phyloP scores from a whole-genome alignment of 2,797 vertebrate species.

The Acanthis flammea region DNA sequence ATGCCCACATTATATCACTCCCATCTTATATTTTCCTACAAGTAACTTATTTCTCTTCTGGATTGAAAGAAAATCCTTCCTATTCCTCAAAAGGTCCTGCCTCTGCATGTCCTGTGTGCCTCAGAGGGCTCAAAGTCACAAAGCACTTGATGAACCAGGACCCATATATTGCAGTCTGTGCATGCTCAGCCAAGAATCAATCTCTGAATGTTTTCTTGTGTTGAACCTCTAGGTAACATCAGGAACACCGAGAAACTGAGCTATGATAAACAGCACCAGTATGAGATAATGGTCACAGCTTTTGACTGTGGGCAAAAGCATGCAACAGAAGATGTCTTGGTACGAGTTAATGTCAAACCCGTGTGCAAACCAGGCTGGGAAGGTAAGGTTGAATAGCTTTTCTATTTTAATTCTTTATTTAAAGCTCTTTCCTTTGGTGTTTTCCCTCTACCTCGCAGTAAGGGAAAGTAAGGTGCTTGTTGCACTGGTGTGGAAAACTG shows the following conservation, averaged over 20 bases:
- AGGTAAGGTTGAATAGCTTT: slow-evolving; percentile 77
- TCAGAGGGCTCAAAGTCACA: background rate
- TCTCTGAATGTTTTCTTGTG: background rate
- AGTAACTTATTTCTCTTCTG: background rate
- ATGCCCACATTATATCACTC: background rate
- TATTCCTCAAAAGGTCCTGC: background rate
- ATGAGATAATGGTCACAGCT: slow-evolving; percentile 92
- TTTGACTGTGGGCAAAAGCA: slow-evolving; percentile 94
- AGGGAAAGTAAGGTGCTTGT: background rate
- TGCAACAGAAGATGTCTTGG: slow-evolving; percentile 83
- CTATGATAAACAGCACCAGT: slow-evolving; percentile 88
- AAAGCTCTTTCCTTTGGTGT: background rate
- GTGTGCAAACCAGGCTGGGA: slow-evolving; percentile 97
- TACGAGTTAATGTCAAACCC: slow-evolving; percentile 90
- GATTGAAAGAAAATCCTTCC: background rate
- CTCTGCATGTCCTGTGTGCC: background rate
- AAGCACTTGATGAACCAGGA: background rate
- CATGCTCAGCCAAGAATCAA: background rate
- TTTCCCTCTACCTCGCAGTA: background rate
- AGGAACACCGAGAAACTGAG: slow-evolving; percentile 93
- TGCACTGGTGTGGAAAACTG: background rate
- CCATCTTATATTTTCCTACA: background rate
- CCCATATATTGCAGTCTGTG: background rate
- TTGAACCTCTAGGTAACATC: slow-evolving; percentile 85
- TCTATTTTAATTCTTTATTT: background rate